phyloP scores from a whole-genome alignment of 1,140 invertebrate species.

The Aphelinus atriplicis region DNA sequence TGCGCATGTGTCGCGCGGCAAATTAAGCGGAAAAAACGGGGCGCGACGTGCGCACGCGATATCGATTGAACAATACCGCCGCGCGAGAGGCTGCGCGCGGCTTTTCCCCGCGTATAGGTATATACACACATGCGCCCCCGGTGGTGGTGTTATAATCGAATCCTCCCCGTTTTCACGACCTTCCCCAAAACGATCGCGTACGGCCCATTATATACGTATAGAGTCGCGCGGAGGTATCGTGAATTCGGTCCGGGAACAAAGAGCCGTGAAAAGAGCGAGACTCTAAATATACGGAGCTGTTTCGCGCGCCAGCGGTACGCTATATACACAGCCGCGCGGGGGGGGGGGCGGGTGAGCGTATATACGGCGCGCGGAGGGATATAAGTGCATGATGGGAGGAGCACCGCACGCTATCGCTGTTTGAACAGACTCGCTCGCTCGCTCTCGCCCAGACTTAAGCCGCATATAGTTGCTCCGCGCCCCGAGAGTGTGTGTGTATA shows the following conservation, averaged over 20 bases:
- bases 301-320: too few relatives aligned
- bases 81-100: background rate
- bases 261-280: too few relatives aligned
- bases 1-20: slow-evolving; percentile 8
- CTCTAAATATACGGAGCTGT: too few relatives aligned
- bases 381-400: too few relatives aligned
- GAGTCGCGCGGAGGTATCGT: too few relatives aligned
- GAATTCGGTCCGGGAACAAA: too few relatives aligned
- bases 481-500: background rate
- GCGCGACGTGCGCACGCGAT: slow-evolving; percentile 42
- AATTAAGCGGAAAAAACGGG: slow-evolving; percentile 15
- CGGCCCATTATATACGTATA: too few relatives aligned
- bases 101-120: background rate
- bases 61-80: slow-evolving; percentile 53
- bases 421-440: slow-evolving; percentile 65
- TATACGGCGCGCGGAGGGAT: too few relatives aligned
- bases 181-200: too few relatives aligned
- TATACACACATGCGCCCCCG: too few relatives aligned
- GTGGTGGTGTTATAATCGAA: background rate
- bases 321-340: too few relatives aligned
- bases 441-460: slow-evolving; percentile 45
- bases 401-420: slow-evolving; percentile 57
- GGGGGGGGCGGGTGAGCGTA: too few relatives aligned
- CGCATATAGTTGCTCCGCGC: background rate
- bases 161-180: background rate